Evolutionary conservation across 2,797 vertebrate genomes (phyloP).

Genomic region (Typhlichthys eigenmanni): DNA sequence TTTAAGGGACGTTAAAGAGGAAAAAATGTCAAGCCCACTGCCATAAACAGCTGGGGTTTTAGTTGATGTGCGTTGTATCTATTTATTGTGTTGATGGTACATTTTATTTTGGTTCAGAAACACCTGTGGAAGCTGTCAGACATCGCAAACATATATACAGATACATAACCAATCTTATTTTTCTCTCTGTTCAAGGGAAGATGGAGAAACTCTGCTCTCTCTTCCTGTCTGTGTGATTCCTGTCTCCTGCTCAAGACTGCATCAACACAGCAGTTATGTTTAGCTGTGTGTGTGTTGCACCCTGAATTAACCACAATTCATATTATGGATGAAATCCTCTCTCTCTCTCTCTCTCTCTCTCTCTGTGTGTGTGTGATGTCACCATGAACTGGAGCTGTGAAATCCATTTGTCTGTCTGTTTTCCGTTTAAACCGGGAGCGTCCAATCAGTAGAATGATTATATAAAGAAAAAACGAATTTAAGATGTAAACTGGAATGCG

Average conservation of each 20-base stretch:
- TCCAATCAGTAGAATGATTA: too few relatives aligned
- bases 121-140: too few relatives aligned
- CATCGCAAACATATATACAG: too few relatives aligned
- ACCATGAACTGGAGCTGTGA: constrained; percentile 72
- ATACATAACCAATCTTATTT: constrained; percentile 20
- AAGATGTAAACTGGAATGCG: too few relatives aligned
- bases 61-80: neutral
- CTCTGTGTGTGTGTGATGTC: constrained; percentile 35
- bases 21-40: neutral
- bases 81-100: too few relatives aligned
- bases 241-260: constrained; percentile 23
- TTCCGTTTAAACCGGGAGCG: too few relatives aligned
- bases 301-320: constrained; percentile 49
- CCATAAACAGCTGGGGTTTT: neutral
- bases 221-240: constrained; percentile 44
- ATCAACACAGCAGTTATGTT: constrained; percentile 48
- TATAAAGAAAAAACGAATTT: too few relatives aligned
- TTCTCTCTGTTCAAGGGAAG: neutral
- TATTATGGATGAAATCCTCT: constrained; percentile 59
- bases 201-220: neutral
- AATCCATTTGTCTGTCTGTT: constrained; percentile 37
- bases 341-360: constrained; percentile 8
- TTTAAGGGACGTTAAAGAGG: constrained; percentile 2
- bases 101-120: too few relatives aligned
- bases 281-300: constrained; percentile 39